A percentile compares a stretch with the other conserved stretches of the same genome.
These are phyloP conservation scores for Rotaria macrura DNA, from an alignment of 2,888 invertebrate genomes.

Conservation along the genomic window DNA sequence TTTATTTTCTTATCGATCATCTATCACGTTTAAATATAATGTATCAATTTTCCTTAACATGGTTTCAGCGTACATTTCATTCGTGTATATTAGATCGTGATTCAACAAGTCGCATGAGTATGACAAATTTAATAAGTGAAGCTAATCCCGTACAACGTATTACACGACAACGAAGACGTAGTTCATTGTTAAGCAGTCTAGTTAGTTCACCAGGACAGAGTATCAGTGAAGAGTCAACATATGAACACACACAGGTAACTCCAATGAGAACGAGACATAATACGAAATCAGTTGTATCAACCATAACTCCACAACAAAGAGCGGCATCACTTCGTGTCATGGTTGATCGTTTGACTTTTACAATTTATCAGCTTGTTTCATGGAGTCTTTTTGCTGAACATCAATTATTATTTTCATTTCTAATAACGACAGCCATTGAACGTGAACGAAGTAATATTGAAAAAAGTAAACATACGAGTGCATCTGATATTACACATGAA, in stretches of 20 bases:
- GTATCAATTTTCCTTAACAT: conserved; percentile 49
- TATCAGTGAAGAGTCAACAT: not conserved
- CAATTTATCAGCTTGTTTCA: conserved; percentile 45
- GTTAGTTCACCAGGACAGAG: not conserved
- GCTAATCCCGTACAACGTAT: not conserved
- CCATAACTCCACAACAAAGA: conserved; percentile 15
- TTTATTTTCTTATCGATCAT: conserved; percentile 48
- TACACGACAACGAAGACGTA: not conserved
- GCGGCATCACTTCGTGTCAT: not conserved
- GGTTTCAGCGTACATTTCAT: conserved; percentile 41
- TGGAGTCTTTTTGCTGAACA: conserved; percentile 47
- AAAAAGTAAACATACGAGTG: not conserved
- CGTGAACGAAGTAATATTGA: conserved; percentile 32
- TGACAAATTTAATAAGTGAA: not conserved
- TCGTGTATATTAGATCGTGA: not conserved
- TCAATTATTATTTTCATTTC: conserved; percentile 48
- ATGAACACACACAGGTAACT: not conserved
- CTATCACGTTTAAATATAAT: conserved; percentile 46
- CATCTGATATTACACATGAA: not conserved
- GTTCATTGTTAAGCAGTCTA: not conserved
- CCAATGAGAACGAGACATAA: not conserved
- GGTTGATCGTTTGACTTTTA: conserved; percentile 39
- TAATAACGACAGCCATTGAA: conserved; percentile 46
- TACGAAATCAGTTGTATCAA: not conserved
- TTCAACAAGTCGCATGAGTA: not conserved